Evolutionary conservation across 2,888 invertebrate species (phyloP).

Genomic region (Erannis defoliaria): DNA sequence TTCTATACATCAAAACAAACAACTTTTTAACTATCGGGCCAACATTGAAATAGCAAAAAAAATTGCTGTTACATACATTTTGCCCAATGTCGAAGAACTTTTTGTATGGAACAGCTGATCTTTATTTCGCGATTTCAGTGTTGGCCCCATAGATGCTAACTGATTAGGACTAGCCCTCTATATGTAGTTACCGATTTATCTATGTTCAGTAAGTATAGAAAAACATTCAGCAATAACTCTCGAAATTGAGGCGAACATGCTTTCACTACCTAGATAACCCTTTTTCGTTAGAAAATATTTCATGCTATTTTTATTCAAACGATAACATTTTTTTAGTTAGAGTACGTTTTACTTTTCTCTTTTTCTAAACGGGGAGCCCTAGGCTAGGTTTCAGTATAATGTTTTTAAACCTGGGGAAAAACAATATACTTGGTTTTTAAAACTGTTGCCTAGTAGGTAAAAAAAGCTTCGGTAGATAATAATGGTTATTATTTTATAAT

Average conservation of each 20-base stretch:
- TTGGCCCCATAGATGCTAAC: no score
- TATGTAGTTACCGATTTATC: no score
- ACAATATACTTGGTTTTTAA: background rate
- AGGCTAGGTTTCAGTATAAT: constrained; percentile 12
- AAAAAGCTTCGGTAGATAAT: background rate
- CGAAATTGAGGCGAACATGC: background rate
- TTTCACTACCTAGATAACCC: constrained; percentile 14
- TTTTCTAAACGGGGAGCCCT: constrained; percentile 12
- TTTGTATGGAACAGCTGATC: no score
- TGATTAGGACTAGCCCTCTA: no score
- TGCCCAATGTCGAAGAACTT: no score
- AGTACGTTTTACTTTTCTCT: constrained; percentile 6
- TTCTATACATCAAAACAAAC: no score
- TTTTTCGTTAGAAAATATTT: constrained; percentile 8
- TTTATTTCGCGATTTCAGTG: no score
- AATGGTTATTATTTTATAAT: background rate
- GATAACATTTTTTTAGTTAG: constrained; percentile 12
- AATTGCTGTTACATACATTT: no score
- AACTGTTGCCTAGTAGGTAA: background rate
- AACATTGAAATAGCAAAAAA: no score
- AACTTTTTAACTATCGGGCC: no score
- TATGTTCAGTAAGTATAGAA: background rate
- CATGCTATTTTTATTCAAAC: constrained; percentile 24
- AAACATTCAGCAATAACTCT: constrained; percentile 3
- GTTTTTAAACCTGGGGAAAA: constrained; percentile 1